These are phyloP conservation scores for Diceros bicornis DNA, from an alignment of 2,797 vertebrate species.

Conservation along the genomic window DNA sequence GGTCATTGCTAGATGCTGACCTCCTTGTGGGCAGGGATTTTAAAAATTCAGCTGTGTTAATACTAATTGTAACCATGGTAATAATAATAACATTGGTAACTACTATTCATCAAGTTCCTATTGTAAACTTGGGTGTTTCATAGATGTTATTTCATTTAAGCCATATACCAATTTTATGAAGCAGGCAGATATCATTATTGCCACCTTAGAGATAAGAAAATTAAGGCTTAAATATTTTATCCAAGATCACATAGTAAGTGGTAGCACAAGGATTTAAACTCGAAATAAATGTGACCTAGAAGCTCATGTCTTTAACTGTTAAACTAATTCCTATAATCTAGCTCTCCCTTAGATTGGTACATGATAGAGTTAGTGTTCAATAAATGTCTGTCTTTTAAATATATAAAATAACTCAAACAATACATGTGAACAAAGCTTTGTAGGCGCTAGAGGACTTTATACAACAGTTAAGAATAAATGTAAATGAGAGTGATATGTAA, in stretches of 20 bases:
- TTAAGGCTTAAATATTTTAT: not conserved
- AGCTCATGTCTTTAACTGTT: not conserved
- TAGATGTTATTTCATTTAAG: not conserved
- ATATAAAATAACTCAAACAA: not conserved
- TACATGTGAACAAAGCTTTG: not conserved
- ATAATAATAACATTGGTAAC: not conserved
- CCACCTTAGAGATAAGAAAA: not conserved
- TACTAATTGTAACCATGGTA: not conserved
- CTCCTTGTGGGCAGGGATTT: not conserved
- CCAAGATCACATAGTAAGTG: not conserved
- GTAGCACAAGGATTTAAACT: not conserved
- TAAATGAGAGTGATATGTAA: not conserved
- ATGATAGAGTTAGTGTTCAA: not conserved
- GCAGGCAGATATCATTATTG: not conserved
- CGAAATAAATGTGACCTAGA: not conserved
- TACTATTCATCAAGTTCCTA: not conserved
- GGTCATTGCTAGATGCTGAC: not conserved
- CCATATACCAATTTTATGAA: not conserved
- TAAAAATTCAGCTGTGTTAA: not conserved
- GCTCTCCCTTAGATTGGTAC: not conserved
- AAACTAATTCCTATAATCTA: not conserved
- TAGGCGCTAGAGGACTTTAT: not conserved
- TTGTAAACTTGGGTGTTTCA: not conserved
- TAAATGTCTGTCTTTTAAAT: slow-evolving; percentile 48
- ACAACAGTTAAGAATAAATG: not conserved